Conservation (phyloP, 2,797 vertebrate species). For the Alosa sapidissima region DNA sequence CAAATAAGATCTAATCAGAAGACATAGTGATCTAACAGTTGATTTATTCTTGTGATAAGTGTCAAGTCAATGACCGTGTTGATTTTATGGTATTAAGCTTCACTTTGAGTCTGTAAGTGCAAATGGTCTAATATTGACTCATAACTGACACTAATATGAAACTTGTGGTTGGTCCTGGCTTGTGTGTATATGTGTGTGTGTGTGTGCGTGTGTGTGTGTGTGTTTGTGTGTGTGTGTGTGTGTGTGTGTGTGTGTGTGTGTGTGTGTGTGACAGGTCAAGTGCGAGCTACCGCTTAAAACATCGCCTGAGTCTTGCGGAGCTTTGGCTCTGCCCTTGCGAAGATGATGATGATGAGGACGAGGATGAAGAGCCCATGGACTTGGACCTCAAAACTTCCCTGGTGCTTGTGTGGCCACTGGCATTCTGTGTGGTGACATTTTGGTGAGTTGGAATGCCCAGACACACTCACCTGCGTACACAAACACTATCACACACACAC, state of each 20-base stretch:
- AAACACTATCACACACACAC: background rate
- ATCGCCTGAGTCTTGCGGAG: constrained; percentile 65
- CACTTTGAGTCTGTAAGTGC: too few relatives aligned
- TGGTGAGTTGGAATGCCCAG: constrained; percentile 52
- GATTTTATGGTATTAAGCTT: background rate
- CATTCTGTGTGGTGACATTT: constrained; percentile 66
- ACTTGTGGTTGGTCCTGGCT: background rate
- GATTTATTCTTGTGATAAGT: background rate
- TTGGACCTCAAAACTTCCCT: constrained; percentile 59
- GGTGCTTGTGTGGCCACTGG: constrained; percentile 61
- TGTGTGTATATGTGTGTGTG: background rate
- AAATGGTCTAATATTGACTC: background rate
- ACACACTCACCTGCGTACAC: background rate
- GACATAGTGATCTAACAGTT: background rate
- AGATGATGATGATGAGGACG: constrained; percentile 53
- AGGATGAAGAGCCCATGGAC: constrained; percentile 39
- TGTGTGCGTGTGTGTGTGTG: background rate
- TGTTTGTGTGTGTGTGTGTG: background rate
- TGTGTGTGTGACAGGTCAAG: constrained; percentile 57
- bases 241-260: background rate
- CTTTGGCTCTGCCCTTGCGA: constrained; percentile 62
- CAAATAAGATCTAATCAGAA: background rate
- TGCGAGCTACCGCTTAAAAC: constrained; percentile 68
- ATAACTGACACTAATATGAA: background rate
- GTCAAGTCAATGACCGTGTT: background rate